phyloP scores from a whole-genome alignment of 2,888 invertebrate genomes.

The Trichacis sp. region DNA sequence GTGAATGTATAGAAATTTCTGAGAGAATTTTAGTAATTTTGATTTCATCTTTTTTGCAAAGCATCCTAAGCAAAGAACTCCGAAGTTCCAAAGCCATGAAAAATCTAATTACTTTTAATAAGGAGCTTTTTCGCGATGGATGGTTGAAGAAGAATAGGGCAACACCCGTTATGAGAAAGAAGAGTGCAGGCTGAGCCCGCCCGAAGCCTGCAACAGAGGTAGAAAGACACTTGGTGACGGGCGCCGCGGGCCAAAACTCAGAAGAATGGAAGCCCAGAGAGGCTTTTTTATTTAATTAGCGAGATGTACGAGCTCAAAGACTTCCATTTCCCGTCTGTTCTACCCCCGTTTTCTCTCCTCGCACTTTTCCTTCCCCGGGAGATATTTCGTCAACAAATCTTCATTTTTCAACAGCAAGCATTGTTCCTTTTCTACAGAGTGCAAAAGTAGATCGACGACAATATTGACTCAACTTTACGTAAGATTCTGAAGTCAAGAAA shows the following conservation, averaged over 20 bases:
- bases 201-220: background rate
- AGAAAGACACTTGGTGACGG: constrained; percentile 49
- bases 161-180: constrained; percentile 41
- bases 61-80: too few relatives aligned
- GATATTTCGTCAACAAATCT: constrained; percentile 23
- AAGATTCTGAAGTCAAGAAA: too few relatives aligned
- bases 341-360: background rate
- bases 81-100: constrained; percentile 12
- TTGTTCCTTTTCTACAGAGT: background rate
- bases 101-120: constrained; percentile 29
- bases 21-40: too few relatives aligned
- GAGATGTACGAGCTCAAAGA: constrained; percentile 61
- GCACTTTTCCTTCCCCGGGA: constrained; percentile 9
- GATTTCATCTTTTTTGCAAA: too few relatives aligned
- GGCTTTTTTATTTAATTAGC: constrained; percentile 64
- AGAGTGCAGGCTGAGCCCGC: constrained; percentile 6
- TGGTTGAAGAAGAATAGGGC: constrained; percentile 25
- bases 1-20: too few relatives aligned
- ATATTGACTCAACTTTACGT: too few relatives aligned
- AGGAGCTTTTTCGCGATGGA: constrained; percentile 13
- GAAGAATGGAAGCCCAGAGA: constrained; percentile 53
- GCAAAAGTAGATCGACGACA: background rate
- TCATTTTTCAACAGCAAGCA: constrained; percentile 16
- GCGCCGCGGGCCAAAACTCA: constrained; percentile 57
- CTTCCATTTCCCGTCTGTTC: constrained; percentile 31